Evolutionary conservation across 1,140 invertebrate species (phyloP).

Genomic region (Zaprionus lachaisei): DNA sequence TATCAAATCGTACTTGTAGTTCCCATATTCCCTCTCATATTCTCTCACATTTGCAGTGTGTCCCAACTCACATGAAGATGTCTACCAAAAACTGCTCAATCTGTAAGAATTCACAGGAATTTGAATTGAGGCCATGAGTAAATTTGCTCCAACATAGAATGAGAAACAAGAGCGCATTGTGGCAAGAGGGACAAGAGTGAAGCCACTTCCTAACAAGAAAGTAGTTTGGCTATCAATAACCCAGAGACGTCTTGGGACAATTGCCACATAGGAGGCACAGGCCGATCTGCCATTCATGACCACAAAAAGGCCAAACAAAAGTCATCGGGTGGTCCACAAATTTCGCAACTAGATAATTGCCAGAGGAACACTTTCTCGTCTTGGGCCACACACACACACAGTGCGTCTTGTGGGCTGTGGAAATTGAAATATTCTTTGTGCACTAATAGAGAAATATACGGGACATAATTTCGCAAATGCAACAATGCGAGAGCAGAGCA

Average conservation of each 20-base stretch:
- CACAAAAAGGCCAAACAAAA: constrained; percentile 78
- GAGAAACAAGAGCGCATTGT: constrained; percentile 49
- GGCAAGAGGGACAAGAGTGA: constrained; percentile 34
- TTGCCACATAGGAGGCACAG: constrained; percentile 69
- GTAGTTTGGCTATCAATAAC: constrained; percentile 75
- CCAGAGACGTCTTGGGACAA: constrained; percentile 59
- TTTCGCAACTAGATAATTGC: constrained; percentile 72
- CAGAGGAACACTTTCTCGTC: neutral
- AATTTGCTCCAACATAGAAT: constrained; percentile 43
- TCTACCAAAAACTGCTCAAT: constrained; percentile 2
- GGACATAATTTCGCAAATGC: constrained; percentile 70
- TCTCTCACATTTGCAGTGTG: neutral
- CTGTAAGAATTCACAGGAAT: constrained; percentile 35
- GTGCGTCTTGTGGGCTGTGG: constrained; percentile 32
- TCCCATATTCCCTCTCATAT: neutral
- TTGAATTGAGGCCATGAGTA: constrained; percentile 41
- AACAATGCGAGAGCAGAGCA: constrained; percentile 39
- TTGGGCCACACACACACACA: constrained; percentile 54
- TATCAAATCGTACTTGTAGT: neutral
- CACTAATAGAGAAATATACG: constrained; percentile 79
- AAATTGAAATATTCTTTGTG: constrained; percentile 77
- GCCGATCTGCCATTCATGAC: constrained; percentile 70
- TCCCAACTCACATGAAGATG: constrained; percentile 6
- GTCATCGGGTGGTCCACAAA: constrained; percentile 69
- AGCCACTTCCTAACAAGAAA: constrained; percentile 72